A percentile compares a stretch with the other conserved stretches of the same genome.
Conservation (phyloP, 2,113 vertebrate genomes). For the Cephalopterus ornatus region DNA sequence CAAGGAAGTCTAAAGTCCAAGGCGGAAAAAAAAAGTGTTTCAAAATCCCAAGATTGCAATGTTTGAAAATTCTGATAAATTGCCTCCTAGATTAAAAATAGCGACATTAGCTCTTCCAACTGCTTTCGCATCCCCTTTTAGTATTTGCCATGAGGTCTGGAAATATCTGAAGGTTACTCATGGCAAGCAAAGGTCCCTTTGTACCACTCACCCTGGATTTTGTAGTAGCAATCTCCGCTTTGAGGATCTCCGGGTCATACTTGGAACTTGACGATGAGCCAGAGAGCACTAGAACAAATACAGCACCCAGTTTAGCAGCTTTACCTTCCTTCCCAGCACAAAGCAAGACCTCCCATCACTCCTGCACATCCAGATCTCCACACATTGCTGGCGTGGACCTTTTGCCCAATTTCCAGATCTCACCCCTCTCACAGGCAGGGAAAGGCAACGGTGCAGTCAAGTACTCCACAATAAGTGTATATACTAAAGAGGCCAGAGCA, state of each 20-base stretch:
- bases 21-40: not conserved
- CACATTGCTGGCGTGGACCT: not conserved
- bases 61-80: not conserved
- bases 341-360: not conserved
- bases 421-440: not conserved
- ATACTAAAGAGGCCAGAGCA: not conserved
- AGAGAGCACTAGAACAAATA: conserved; percentile 85
- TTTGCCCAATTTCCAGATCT: not conserved
- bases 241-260: conserved; percentile 97
- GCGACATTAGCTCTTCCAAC: not conserved
- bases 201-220: conserved; percentile 90
- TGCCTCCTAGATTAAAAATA: not conserved
- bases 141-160: not conserved
- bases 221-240: conserved; percentile 95
- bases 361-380: not conserved
- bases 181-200: not conserved
- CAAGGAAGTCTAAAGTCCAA: not conserved
- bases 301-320: conserved; percentile 8
- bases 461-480: not conserved
- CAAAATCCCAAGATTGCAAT: not conserved
- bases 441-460: not conserved
- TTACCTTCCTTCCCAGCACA: not conserved
- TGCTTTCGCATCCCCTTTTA: not conserved
- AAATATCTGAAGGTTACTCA: not conserved
- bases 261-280: conserved; percentile 94